Evolutionary conservation across 2,888 invertebrate species (phyloP).

Genomic region (Pycnomerus fuliginosus): DNA sequence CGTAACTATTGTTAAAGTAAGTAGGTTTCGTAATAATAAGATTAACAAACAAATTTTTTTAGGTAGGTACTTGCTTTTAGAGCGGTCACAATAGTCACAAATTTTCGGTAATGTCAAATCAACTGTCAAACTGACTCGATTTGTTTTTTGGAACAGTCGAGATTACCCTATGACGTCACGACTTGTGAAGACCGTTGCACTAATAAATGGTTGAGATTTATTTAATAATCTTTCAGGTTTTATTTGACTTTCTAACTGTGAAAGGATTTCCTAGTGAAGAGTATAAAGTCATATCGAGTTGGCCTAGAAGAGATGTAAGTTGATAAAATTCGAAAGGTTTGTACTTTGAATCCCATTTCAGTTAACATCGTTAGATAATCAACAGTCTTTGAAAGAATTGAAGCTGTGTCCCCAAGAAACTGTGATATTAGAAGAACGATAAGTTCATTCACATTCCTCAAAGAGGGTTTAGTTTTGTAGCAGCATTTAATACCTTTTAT

Average conservation of each 20-base stretch:
- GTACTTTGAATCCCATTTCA: conserved; percentile 50
- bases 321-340: conserved; percentile 7
- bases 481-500: conserved; percentile 15
- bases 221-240: conserved; percentile 59
- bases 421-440: conserved; percentile 91
- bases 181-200: neutral
- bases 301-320: conserved; percentile 95
- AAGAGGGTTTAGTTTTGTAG: conserved; percentile 15
- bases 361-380: conserved; percentile 76
- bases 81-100: too few relatives aligned
- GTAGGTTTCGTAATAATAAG: too few relatives aligned
- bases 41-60: too few relatives aligned
- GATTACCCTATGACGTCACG: too few relatives aligned
- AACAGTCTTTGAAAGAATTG: conserved; percentile 74
- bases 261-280: conserved; percentile 85
- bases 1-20: too few relatives aligned
- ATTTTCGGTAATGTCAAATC: too few relatives aligned
- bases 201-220: conserved; percentile 38
- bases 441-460: conserved; percentile 48
- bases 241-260: conserved; percentile 85
- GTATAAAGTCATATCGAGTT: conserved; percentile 89
- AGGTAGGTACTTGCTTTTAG: too few relatives aligned
- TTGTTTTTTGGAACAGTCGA: too few relatives aligned
- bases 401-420: conserved; percentile 94
- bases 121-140: too few relatives aligned